A percentile compares a stretch with the other conserved stretches of the same genome.
phyloP scores from a whole-genome alignment of 2,797 vertebrate species.

The Chromobotia macracanthus region DNA sequence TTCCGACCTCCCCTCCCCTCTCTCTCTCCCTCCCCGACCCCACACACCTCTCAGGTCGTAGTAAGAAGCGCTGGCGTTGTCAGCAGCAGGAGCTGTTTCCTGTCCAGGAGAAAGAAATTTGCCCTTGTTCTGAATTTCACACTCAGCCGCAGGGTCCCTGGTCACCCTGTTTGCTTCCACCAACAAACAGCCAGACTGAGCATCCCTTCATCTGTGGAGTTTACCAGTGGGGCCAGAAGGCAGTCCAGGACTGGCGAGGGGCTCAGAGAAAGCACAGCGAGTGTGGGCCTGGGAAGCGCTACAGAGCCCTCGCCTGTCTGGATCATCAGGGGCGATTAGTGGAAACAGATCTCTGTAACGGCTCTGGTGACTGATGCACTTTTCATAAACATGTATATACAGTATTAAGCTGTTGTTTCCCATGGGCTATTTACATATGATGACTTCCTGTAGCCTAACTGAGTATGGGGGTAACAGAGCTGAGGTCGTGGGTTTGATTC shows the following conservation, averaged over 20 bases:
- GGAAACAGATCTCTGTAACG: slow-evolving; percentile 75
- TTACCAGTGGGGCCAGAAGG: slow-evolving; percentile 28
- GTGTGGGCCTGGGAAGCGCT: slow-evolving; percentile 78
- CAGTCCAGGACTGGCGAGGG: slow-evolving; percentile 48
- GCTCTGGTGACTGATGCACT: slow-evolving; percentile 73
- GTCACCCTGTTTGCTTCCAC: slow-evolving; percentile 80
- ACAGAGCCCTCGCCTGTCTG: slow-evolving; percentile 77
- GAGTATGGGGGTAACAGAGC: no score
- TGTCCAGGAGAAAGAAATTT: slow-evolving; percentile 76
- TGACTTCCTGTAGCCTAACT: no score
- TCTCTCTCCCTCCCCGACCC: background rate
- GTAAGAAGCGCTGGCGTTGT: slow-evolving; percentile 84
- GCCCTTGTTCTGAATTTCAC: slow-evolving; percentile 77
- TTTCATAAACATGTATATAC: background rate
- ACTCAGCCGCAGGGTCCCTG: slow-evolving; percentile 79
- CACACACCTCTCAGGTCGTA: slow-evolving; percentile 76
- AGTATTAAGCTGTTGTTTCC: no score
- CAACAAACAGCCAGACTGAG: slow-evolving; percentile 49
- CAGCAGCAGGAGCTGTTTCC: slow-evolving; percentile 77
- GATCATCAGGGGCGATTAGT: slow-evolving; percentile 74
- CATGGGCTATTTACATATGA: no score
- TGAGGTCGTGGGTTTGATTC: no score
- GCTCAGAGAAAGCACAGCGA: slow-evolving; percentile 61
- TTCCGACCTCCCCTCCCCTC: background rate
- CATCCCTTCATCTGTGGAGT: slow-evolving; percentile 45